A percentile compares a stretch with the other conserved stretches of the same genome.
phyloP scores from a whole-genome alignment of 2,797 vertebrate species.

The Myotis pilosus region DNA sequence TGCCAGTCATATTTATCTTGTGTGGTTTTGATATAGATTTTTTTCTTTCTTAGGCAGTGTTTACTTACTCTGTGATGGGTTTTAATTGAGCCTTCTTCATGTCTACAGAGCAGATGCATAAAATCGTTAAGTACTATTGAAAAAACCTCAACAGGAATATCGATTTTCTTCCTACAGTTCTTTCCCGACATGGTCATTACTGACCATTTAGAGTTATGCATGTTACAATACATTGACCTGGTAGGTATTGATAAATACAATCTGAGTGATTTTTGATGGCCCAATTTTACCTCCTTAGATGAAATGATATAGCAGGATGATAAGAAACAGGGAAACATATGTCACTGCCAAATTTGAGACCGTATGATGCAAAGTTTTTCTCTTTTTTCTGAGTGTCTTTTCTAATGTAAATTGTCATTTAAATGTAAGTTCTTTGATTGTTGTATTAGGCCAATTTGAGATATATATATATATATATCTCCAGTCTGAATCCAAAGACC shows the following conservation, averaged over 20 bases:
- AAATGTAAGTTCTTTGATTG: not conserved
- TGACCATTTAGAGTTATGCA: conserved; percentile 24
- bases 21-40: not conserved
- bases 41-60: not conserved
- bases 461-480: not conserved
- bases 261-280: not conserved
- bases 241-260: not conserved
- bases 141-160: conserved; percentile 52
- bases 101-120: not conserved
- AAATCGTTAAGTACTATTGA: conserved; percentile 57
- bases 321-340: not conserved
- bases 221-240: conserved; percentile 53
- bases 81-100: conserved; percentile 56
- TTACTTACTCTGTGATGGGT: not conserved
- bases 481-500: not conserved
- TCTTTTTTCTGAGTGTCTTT: not conserved
- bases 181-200: conserved; percentile 27
- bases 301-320: not conserved
- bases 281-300: not conserved
- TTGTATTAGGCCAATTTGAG: not conserved
- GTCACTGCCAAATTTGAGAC: not conserved
- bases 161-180: conserved; percentile 24
- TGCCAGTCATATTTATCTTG: not conserved
- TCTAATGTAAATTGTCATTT: not conserved
- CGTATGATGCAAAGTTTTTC: not conserved